Percentiles rank a stretch among this genome's conserved stretches.
phyloP scores from a whole-genome alignment of 2,797 vertebrate genomes.

The Pantherophis vulpinus region DNA sequence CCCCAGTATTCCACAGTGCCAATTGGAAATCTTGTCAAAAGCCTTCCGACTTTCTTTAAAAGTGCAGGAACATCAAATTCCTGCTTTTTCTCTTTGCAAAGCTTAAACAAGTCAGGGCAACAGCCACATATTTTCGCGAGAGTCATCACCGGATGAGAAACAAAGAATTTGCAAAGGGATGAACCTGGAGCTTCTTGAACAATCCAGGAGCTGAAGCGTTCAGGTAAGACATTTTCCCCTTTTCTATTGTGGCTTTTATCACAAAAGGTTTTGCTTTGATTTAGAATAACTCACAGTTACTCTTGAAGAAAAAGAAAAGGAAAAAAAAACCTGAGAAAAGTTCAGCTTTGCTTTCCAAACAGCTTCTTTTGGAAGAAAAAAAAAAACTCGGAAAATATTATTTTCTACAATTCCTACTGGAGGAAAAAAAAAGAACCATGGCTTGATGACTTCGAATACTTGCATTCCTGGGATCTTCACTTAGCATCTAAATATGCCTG shows the following conservation, averaged over 20 bases:
- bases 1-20: slow-evolving; percentile 27
- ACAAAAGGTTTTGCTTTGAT: not conserved
- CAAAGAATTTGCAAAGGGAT: slow-evolving; percentile 49
- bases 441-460: slow-evolving; percentile 12
- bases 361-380: not conserved
- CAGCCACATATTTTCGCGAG: slow-evolving; percentile 66
- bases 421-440: not conserved
- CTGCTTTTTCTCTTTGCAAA: slow-evolving; percentile 60
- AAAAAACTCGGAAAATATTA: slow-evolving; percentile 1
- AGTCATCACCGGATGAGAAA: slow-evolving; percentile 54
- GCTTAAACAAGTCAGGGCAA: slow-evolving; percentile 75
- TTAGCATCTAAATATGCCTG: not conserved
- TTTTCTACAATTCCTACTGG: not conserved
- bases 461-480: not conserved
- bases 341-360: not conserved
- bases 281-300: not conserved
- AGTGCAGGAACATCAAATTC: slow-evolving; percentile 62
- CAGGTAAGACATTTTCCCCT: slow-evolving; percentile 55
- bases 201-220: not conserved
- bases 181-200: slow-evolving; percentile 57
- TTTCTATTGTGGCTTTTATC: not conserved
- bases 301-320: fast-evolving
- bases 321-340: fast-evolving
- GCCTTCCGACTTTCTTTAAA: slow-evolving; percentile 62
- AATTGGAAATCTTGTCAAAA: slow-evolving; percentile 51